Percentiles rank a stretch among this genome's conserved stretches.
Conservation (phyloP, 2,888 invertebrate species). For the Folsomia manolachei region DNA sequence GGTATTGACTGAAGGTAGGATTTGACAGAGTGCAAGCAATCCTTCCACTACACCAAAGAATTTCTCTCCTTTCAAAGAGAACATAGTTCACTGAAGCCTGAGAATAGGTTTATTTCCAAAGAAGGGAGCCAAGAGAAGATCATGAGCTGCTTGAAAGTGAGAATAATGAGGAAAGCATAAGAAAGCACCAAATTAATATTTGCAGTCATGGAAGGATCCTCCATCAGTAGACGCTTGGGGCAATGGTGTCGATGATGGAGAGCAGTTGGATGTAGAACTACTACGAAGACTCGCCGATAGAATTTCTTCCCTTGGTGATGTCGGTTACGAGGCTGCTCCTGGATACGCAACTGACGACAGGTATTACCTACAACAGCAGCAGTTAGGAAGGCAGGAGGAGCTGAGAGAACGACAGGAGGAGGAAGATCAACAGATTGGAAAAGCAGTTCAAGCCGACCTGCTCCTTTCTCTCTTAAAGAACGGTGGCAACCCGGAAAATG, state of each 20-base stretch:
- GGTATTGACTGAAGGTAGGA: no score
- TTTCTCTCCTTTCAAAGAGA: no score
- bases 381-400: constrained; percentile 31
- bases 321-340: constrained; percentile 27
- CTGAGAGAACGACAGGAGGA: constrained; percentile 32
- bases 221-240: neutral
- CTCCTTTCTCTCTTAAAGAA: constrained; percentile 28
- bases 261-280: neutral
- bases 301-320: constrained; percentile 17
- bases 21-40: no score
- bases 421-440: constrained; percentile 32
- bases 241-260: neutral
- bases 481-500: constrained; percentile 8
- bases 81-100: no score
- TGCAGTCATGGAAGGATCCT: constrained; percentile 12
- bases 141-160: no score
- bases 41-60: no score
- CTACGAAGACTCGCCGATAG: no score
- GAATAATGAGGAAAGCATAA: no score
- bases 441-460: constrained; percentile 34
- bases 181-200: constrained; percentile 9
- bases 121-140: no score
- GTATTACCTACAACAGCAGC: constrained; percentile 17
- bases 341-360: constrained; percentile 17
- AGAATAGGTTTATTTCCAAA: no score